Base-by-base conservation (phyloP, 2,113 vertebrate genomes). In the Mobula hypostoma region DNA sequence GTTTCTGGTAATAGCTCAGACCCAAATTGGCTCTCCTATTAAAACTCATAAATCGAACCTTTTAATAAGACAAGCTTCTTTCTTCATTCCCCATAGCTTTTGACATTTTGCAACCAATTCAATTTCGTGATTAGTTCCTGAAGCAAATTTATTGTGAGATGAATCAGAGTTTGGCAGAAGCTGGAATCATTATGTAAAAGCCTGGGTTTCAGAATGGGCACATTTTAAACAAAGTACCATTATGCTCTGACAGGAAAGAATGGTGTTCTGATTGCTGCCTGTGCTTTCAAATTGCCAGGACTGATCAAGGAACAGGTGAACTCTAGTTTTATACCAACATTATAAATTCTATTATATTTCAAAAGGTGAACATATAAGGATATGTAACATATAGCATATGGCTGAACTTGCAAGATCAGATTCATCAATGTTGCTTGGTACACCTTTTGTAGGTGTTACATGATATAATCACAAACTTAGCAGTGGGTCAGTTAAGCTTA, bases 141-240 rank as follows among this genome's bases (percentile, higher is more conserved):
- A 74, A 56, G 70, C 68, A 93, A 74, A 93, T 93, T 93, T 74
- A 93, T 93, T 32, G 68, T 74, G 70, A 68, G 40, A 74, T 93
- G 91, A 93, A 76, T 93, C 68, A 93, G 91, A 93, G 40, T 15
- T 93, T 93, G 91, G 91, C 91, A 93, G 68, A 74, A 29, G 91
- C 91, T 29, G 63, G 90, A 93, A 36, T 93, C 91, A 93, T 93
- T 93, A 93, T 93, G 91, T 93, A 93, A 93, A 93, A 74, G 66
- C 68, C 40, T 93, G 90, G 36, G 70, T 93, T 93, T 93, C 1
- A 93, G 85, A 32, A 32, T 90, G 61, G 85, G 61, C 29, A 90
- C 85, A 32, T 88, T 24, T 66, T 90, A 32, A 68, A 90, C 58
- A 93, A 56, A 29, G 36, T 72, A 72, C 66, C 68, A 74, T 93